Base-by-base conservation (phyloP, 2,888 invertebrate genomes). In the Conus canariensis region DNA sequence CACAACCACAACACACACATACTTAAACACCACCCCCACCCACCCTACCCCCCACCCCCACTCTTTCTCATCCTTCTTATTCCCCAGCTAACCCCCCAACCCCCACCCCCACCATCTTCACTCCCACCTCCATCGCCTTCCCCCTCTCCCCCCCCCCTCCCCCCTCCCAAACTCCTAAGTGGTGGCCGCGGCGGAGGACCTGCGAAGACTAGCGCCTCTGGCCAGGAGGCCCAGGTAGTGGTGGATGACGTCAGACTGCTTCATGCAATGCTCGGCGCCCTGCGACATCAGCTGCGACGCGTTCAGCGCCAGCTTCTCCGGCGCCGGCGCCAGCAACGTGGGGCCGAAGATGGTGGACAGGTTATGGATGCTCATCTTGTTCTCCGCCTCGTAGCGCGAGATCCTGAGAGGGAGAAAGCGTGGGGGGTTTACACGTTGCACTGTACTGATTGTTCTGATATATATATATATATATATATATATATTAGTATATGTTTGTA, bases 341-440 rank as follows among this genome's bases (percentile, higher is more conserved):
- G 99, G 99, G 0, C 99, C 99, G 96, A 99, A 99, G 87, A 99
- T 98, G 82, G 99, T 99, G 64, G 99, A 98, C 96, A 99, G 97
- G 97, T 99, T 99, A 97, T 99, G 98, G 90, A 99, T 97, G 0
- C 98, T 98, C 99, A 99, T 99, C 97, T 99, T 99, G 97, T 99
- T 99, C 94, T 98, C 98, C 89, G 97, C 97, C 96, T 98, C 98
- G 96, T 98, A 97, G 94, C 98, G 97, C 96, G 98, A 98, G 83
- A 99, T 98, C 95, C 99, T 98, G 95, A 0, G 45, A 6, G 60
- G 60, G 16, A 16, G 60, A 14, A 16, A 16, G 60, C 12, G 60
- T 4, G 60, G 10, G 60, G 5, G 60, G 60, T 5, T 45, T 45
- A 45, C 45, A 4, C 45, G 45, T 45, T 45, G 45, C 45, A 45